phyloP scores from a whole-genome alignment of 1,140 invertebrate species.

The Arctopsyche grandis region DNA sequence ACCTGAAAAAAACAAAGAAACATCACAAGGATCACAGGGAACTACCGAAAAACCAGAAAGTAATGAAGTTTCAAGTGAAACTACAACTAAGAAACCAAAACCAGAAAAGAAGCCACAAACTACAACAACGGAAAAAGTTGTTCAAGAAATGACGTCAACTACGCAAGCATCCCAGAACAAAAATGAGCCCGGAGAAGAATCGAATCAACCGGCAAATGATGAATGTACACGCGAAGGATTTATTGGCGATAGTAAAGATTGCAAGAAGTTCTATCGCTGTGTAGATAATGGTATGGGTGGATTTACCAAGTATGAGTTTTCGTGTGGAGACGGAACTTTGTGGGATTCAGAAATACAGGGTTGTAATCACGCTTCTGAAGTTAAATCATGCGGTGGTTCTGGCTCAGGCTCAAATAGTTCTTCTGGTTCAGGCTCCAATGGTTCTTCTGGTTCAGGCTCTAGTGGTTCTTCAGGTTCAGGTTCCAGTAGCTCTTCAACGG shows the following conservation, averaged over 20 bases:
- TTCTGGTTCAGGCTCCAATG: neutral
- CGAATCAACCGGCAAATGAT: conserved; percentile 30
- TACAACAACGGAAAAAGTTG: conserved; percentile 15
- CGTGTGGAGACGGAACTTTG: conserved; percentile 67
- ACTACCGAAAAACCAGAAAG: conserved; percentile 45
- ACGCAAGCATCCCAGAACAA: conserved; percentile 17
- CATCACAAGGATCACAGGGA: conserved; percentile 32
- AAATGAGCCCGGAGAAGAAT: conserved; percentile 10
- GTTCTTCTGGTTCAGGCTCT: neutral
- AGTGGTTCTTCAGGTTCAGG: neutral
- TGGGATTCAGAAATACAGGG: conserved; percentile 65
- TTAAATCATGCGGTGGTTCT: conserved; percentile 53
- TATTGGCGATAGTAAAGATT: conserved; percentile 68
- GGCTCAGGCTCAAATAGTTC: conserved; percentile 23
- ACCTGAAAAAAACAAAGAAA: conserved; percentile 43
- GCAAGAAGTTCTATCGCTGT: conserved; percentile 73
- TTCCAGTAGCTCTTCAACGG: neutral
- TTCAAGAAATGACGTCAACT: neutral
- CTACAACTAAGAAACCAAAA: conserved; percentile 50
- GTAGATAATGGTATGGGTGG: conserved; percentile 68
- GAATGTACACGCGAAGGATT: conserved; percentile 67
- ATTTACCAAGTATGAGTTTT: conserved; percentile 63
- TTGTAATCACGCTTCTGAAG: conserved; percentile 65
- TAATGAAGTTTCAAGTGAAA: conserved; percentile 45
- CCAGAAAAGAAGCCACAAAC: conserved; percentile 41